A percentile compares a stretch with the other conserved stretches of the same genome.
Conservation (phyloP, 2,888 invertebrate species). For the Hypomecis punctinalis region DNA sequence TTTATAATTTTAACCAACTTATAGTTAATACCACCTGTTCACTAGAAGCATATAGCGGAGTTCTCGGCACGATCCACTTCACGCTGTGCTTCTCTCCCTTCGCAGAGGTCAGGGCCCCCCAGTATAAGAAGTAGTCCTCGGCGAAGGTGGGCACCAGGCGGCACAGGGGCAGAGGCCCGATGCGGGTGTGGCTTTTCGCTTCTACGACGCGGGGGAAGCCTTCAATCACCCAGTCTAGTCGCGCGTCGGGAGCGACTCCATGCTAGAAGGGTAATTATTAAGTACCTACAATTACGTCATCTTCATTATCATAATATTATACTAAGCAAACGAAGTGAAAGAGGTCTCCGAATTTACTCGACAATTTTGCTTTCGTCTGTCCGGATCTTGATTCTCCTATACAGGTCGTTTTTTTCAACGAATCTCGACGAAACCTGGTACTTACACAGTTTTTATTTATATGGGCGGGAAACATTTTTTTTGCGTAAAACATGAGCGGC, state of each 20-base stretch:
- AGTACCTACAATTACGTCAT: neutral
- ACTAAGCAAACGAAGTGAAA: too few species aligned
- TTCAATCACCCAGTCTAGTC: constrained; percentile 71
- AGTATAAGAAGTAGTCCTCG: constrained; percentile 87
- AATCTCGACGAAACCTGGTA: too few species aligned
- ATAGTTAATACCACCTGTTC: constrained; percentile 87
- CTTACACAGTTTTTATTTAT: too few species aligned
- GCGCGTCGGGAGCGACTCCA: constrained; percentile 76
- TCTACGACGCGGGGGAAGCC: constrained; percentile 78
- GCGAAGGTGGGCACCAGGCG: constrained; percentile 83
- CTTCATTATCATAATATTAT: too few species aligned
- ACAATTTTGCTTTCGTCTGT: too few species aligned
- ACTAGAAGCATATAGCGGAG: constrained; percentile 82
- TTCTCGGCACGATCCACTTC: constrained; percentile 87
- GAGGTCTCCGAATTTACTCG: too few species aligned
- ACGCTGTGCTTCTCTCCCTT: constrained; percentile 73
- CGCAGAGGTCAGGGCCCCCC: constrained; percentile 82
- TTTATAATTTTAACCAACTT: too few species aligned
- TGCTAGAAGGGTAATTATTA: constrained; percentile 57
- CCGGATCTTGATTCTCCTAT: too few species aligned
- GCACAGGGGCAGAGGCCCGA: constrained; percentile 80
- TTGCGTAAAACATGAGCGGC: too few species aligned
- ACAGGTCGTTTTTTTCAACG: too few species aligned
- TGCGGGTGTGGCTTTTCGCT: constrained; percentile 77
- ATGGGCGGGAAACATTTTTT: too few species aligned